Percentiles rank a stretch among this genome's conserved stretches.
These are phyloP conservation scores for Trichonephila clavata DNA, from an alignment of 1,140 invertebrate genomes.

Conservation along the genomic window DNA sequence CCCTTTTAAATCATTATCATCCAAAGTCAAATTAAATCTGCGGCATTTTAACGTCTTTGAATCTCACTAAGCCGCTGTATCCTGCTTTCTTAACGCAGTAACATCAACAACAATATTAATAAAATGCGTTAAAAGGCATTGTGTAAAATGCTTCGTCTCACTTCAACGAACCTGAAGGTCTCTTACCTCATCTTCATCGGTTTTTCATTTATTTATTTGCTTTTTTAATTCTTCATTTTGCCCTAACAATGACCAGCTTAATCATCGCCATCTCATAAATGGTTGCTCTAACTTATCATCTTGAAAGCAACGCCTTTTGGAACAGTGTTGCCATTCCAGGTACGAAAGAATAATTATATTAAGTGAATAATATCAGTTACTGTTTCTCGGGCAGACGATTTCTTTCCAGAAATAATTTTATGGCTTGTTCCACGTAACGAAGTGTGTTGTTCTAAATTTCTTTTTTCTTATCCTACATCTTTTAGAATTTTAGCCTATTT, in stretches of 20 bases:
- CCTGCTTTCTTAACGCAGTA: background rate
- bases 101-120: background rate
- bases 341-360: background rate
- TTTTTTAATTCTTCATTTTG: conserved; percentile 20
- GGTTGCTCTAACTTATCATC: background rate
- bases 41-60: background rate
- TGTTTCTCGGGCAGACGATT: background rate
- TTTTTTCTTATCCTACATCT: background rate
- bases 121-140: background rate
- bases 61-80: background rate
- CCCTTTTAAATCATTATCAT: conserved; percentile 14
- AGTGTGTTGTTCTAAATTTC: background rate
- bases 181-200: conserved; percentile 29
- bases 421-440: background rate
- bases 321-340: conserved; percentile 11
- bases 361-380: background rate
- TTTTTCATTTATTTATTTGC: conserved; percentile 20
- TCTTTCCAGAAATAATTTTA: conserved; percentile 25
- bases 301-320: background rate
- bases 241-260: conserved; percentile 7
- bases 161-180: background rate
- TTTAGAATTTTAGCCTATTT: background rate
- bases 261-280: background rate
- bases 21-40: conserved; percentile 4
- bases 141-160: conserved; percentile 19